Evolutionary conservation across 2,113 vertebrate genomes (phyloP).

Genomic region (Cyanoramphus novaezelandiae): DNA sequence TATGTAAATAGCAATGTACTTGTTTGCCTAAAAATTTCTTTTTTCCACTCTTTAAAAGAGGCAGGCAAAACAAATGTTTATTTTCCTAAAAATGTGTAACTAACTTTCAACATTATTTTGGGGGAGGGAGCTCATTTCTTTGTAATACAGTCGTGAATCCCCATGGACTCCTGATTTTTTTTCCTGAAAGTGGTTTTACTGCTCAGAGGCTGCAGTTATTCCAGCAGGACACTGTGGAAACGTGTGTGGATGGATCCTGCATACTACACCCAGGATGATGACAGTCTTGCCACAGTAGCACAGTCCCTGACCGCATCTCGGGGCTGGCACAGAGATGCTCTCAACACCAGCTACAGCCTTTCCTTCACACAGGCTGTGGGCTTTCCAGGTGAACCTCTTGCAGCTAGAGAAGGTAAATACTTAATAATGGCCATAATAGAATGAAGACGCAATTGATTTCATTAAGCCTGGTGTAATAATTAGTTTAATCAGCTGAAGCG

Average conservation of each 20-base stretch:
- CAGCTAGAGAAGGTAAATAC: conserved; percentile 13
- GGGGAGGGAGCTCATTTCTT: neutral
- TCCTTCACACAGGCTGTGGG: neutral
- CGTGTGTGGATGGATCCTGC: neutral
- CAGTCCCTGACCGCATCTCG: conserved; percentile 63
- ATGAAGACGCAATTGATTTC: neutral
- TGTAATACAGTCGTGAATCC: neutral
- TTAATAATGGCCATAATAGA: neutral
- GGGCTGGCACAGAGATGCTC: conserved; percentile 64
- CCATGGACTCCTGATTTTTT: rapidly evolving
- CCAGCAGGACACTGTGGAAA: neutral
- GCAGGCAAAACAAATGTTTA: neutral
- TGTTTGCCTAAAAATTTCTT: neutral
- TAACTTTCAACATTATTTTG: neutral
- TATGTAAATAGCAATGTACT: neutral
- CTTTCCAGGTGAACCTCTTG: conserved; percentile 4
- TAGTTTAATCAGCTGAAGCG: neutral
- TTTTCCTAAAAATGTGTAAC: neutral
- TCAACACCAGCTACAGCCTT: conserved; percentile 42
- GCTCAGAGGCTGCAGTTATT: neutral
- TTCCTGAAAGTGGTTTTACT: neutral
- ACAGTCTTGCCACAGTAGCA: conserved; percentile 72
- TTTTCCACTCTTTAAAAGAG: neutral
- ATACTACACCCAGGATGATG: conserved; percentile 53
- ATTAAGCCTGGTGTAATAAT: neutral